A percentile compares a stretch with the other conserved stretches of the same genome.
phyloP scores from a whole-genome alignment of 2,888 invertebrate genomes.

The Conchocele bisecta region DNA sequence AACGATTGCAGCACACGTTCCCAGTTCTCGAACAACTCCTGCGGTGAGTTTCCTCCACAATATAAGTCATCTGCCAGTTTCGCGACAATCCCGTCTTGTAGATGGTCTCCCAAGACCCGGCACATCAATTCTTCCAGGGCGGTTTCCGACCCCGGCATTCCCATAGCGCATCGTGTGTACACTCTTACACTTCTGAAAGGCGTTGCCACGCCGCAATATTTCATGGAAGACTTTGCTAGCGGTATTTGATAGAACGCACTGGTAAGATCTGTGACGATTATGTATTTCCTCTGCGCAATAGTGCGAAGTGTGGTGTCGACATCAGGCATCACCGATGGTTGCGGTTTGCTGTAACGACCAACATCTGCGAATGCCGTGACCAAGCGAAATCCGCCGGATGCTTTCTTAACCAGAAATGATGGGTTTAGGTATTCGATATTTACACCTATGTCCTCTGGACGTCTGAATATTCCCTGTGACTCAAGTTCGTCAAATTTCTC shows the following conservation, averaged over 20 bases:
- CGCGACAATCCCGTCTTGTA: neutral
- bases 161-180: constrained; percentile 59
- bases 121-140: constrained; percentile 56
- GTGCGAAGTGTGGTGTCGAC: constrained; percentile 36
- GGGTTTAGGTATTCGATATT: constrained; percentile 62
- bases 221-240: constrained; percentile 42
- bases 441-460: constrained; percentile 50
- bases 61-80: neutral
- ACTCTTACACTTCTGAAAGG: constrained; percentile 55
- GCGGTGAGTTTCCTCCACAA: neutral
- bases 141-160: constrained; percentile 64
- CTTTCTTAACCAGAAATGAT: constrained; percentile 61
- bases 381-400: constrained; percentile 47
- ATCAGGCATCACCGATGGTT: constrained; percentile 48
- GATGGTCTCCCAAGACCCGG: constrained; percentile 41
- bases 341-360: constrained; percentile 62
- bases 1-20: neutral
- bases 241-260: constrained; percentile 63
- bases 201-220: constrained; percentile 55
- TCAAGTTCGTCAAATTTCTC: constrained; percentile 60
- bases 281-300: constrained; percentile 58
- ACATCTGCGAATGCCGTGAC: constrained; percentile 61
- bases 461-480: constrained; percentile 41
- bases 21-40: neutral
- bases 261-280: constrained; percentile 55